Percentiles rank a stretch among this genome's conserved stretches.
These are phyloP conservation scores for Trachemys scripta DNA, from an alignment of 2,113 vertebrate species.

Conservation along the genomic window DNA sequence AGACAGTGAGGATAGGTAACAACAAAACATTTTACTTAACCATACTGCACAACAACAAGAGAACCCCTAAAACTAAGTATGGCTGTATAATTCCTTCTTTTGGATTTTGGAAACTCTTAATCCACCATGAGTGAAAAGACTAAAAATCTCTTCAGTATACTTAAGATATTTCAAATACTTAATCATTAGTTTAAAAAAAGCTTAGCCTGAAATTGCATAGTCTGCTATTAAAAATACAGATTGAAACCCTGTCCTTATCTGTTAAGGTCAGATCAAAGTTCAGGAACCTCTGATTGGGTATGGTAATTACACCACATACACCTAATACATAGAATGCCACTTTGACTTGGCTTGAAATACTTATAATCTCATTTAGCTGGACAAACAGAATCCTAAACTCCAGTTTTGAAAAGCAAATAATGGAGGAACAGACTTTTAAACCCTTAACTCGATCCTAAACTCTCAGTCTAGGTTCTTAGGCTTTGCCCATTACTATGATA, in stretches of 20 bases:
- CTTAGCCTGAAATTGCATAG: not conserved
- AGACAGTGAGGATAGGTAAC: not conserved
- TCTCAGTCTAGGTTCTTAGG: not conserved
- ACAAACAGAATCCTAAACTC: not conserved
- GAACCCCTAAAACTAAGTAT: not conserved
- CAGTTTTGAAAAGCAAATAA: not conserved
- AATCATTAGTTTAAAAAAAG: not conserved
- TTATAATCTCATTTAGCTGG: not conserved
- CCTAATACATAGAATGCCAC: not conserved
- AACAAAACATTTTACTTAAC: not conserved
- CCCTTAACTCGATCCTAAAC: not conserved
- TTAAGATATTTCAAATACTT: not conserved
- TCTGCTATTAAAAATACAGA: not conserved
- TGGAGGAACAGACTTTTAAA: not conserved
- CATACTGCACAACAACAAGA: not conserved
- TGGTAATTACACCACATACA: not conserved
- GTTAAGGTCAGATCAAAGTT: conserved; percentile 19
- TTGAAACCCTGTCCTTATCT: not conserved
- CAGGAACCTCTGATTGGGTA: not conserved
- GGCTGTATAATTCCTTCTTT: not conserved
- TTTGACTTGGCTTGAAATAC: not conserved
- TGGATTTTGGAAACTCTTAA: not conserved
- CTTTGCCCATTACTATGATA: not conserved
- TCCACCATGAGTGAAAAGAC: not conserved
- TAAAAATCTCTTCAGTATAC: not conserved